phyloP scores from a whole-genome alignment of 2,888 invertebrate species.

The Lampropteryx suffumata region DNA sequence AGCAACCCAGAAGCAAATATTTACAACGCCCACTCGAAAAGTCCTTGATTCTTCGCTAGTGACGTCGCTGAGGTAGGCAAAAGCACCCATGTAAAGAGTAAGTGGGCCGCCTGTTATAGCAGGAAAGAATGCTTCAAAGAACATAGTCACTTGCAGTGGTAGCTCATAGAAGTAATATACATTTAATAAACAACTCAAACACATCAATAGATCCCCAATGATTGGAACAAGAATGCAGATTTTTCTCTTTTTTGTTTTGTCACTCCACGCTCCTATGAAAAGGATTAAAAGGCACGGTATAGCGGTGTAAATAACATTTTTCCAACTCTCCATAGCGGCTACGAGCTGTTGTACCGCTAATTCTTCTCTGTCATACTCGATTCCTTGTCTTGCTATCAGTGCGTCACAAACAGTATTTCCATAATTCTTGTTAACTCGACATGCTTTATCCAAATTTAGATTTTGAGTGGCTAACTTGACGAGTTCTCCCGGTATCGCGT shows the following conservation, averaged over 20 bases:
- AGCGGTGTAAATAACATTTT: constrained; percentile 77
- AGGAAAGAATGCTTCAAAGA: constrained; percentile 78
- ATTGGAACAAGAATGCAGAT: constrained; percentile 82
- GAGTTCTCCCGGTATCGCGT: constrained; percentile 84
- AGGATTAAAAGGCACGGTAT: constrained; percentile 81
- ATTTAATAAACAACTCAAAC: constrained; percentile 75
- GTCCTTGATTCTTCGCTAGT: constrained; percentile 82
- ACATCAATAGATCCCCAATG: constrained; percentile 75
- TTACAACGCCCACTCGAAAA: constrained; percentile 82
- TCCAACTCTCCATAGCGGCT: constrained; percentile 80
- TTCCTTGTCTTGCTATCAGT: constrained; percentile 86
- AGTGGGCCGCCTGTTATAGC: constrained; percentile 81
- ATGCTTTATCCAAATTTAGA: constrained; percentile 92
- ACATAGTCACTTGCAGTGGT: constrained; percentile 77
- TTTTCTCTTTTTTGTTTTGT: constrained; percentile 80
- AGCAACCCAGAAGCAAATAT: constrained; percentile 68
- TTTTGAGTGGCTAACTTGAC: constrained; percentile 91
- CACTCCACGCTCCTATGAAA: constrained; percentile 85
- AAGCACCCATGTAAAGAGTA: constrained; percentile 80
- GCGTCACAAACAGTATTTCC: constrained; percentile 88
- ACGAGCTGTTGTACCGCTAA: constrained; percentile 82
- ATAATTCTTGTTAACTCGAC: constrained; percentile 89
- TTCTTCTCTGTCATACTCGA: constrained; percentile 84
- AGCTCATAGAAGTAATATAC: constrained; percentile 80
- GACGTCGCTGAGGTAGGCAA: constrained; percentile 84